phyloP scores from a whole-genome alignment of 2,888 invertebrate genomes.

The Smittia aterrima region DNA sequence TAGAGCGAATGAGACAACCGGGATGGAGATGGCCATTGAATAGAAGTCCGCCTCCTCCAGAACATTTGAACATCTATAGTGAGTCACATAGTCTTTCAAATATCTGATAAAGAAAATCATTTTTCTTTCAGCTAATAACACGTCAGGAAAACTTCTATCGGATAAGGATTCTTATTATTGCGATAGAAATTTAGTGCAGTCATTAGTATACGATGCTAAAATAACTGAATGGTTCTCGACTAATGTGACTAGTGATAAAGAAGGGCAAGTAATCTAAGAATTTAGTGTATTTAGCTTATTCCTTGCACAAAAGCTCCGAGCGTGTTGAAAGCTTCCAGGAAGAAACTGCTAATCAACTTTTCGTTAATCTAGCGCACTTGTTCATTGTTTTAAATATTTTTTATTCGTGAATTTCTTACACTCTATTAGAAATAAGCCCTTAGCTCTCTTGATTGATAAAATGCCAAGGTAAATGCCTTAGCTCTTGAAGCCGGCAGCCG shows the following conservation, averaged over 20 bases:
- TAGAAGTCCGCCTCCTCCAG: constrained; percentile 66
- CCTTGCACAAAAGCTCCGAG: neutral
- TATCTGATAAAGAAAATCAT: constrained; percentile 44
- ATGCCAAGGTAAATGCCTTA: constrained; percentile 81
- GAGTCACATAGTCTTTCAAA: constrained; percentile 45
- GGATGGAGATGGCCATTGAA: constrained; percentile 81
- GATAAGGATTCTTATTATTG: constrained; percentile 62
- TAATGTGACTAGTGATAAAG: constrained; percentile 72
- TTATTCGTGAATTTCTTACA: neutral
- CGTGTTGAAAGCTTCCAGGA: constrained; percentile 5
- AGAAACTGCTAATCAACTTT: too few relatives aligned
- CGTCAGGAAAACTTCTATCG: constrained; percentile 44
- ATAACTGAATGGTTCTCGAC: constrained; percentile 83
- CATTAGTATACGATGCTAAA: constrained; percentile 83
- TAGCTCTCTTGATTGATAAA: constrained; percentile 90
- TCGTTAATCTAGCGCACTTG: neutral
- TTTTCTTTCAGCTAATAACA: constrained; percentile 21
- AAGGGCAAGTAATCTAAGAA: constrained; percentile 58
- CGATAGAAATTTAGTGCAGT: constrained; percentile 80
- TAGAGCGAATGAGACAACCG: constrained; percentile 74
- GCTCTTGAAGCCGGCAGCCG: too few relatives aligned
- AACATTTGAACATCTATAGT: constrained; percentile 52
- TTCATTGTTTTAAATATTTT: neutral
- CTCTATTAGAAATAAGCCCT: constrained; percentile 69
- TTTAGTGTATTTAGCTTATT: constrained; percentile 43